Percentiles rank a stretch among this genome's conserved stretches.
Evolutionary conservation across 2,113 vertebrate species (phyloP).

Genomic region (Scophthalmus maximus): DNA sequence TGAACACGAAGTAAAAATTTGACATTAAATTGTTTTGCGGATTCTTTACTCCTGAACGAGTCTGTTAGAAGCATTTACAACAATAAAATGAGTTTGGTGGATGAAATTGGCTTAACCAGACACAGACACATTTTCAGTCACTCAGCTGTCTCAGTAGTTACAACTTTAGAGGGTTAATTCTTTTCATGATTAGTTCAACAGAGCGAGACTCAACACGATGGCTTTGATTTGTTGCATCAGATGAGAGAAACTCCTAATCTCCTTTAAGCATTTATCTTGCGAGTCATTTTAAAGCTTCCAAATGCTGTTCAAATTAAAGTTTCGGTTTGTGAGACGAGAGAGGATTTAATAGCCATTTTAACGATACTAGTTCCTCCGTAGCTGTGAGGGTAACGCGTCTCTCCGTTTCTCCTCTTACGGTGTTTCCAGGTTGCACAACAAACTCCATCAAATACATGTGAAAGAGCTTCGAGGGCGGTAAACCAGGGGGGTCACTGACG

Average conservation of each 20-base stretch:
- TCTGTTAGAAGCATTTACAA: background rate
- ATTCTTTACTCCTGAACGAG: slow-evolving; percentile 3
- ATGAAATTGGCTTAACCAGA: no score
- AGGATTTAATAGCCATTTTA: no score
- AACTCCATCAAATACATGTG: background rate
- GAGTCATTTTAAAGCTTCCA: background rate
- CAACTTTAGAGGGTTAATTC: slow-evolving; percentile 17
- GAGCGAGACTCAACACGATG: background rate
- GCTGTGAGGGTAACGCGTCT: background rate
- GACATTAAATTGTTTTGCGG: slow-evolving; percentile 5
- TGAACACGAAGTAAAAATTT: slow-evolving; percentile 17
- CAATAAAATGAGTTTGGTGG: background rate
- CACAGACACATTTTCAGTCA: slow-evolving; percentile 8
- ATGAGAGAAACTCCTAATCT: background rate
- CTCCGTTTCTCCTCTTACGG: background rate
- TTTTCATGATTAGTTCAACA: slow-evolving; percentile 24
- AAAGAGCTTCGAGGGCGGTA: background rate
- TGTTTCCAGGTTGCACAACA: background rate
- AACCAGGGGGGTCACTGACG: background rate
- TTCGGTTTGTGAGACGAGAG: background rate
- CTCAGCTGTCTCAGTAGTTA: slow-evolving; percentile 19
- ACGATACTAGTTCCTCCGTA: background rate
- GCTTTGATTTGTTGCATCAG: background rate
- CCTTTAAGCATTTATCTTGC: background rate
- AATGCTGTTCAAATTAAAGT: background rate